Percentiles rank a stretch among this genome's conserved stretches.
phyloP scores from a whole-genome alignment of 2,797 vertebrate species.

The Pogonophryne albipinna region DNA sequence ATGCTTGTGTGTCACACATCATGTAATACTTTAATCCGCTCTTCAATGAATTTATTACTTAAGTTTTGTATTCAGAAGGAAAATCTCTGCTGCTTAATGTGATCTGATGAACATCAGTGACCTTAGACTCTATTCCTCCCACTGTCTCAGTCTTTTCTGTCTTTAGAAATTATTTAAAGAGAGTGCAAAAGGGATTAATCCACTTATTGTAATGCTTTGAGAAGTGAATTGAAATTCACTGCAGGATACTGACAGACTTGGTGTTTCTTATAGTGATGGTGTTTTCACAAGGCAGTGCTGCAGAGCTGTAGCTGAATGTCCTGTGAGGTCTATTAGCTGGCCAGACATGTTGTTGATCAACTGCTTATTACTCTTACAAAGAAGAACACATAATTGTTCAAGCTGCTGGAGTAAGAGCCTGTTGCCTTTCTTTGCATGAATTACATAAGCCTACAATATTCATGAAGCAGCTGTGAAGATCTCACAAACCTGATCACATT shows the following conservation, averaged over 20 bases:
- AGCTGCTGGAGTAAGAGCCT: background rate
- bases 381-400: background rate
- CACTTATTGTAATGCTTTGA: constrained; percentile 36
- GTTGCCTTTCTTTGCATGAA: background rate
- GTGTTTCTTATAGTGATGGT: constrained; percentile 19
- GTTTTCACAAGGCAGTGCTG: constrained; percentile 18
- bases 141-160: constrained; percentile 56
- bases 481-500: constrained; percentile 4
- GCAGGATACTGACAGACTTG: constrained; percentile 33
- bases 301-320: constrained; percentile 19
- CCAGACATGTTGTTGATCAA: constrained; percentile 22
- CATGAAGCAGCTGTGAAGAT: background rate
- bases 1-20: background rate
- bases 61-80: constrained; percentile 39
- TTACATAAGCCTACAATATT: background rate
- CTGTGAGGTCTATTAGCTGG: constrained; percentile 5
- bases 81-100: constrained; percentile 18
- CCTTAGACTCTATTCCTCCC: constrained; percentile 33
- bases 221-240: constrained; percentile 44
- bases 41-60: constrained; percentile 5
- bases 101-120: constrained; percentile 42
- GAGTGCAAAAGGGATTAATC: constrained; percentile 85
- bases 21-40: constrained; percentile 6
- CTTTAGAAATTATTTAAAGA: constrained; percentile 84
- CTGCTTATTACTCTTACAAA: constrained; percentile 9